Percentiles rank a stretch among this genome's conserved stretches.
These are phyloP conservation scores for Brachionus koreanus DNA, from an alignment of 1,140 invertebrate species.

Conservation along the genomic window DNA sequence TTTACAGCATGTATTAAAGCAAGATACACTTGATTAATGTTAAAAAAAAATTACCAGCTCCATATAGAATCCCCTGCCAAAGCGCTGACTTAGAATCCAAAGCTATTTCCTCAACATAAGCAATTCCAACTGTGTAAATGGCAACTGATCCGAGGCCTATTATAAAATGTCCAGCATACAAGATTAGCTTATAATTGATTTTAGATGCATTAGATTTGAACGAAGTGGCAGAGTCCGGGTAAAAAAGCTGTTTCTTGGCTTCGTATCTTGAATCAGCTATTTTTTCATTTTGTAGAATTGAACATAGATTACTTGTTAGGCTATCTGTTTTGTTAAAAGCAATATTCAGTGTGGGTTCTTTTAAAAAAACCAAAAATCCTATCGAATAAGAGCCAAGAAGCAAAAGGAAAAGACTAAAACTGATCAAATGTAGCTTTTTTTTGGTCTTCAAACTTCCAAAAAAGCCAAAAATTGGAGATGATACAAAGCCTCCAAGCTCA, in stretches of 20 bases:
- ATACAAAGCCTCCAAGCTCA: neutral
- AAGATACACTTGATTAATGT: neutral
- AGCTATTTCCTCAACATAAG: conserved; percentile 30
- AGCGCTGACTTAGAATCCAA: neutral
- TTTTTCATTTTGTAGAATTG: neutral
- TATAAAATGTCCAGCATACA: neutral
- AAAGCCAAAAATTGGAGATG: conserved; percentile 14
- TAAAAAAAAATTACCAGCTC: neutral
- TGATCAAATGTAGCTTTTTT: neutral
- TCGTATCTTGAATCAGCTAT: neutral
- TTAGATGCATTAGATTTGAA: neutral
- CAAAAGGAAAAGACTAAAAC: neutral
- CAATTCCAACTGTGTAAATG: conserved; percentile 19
- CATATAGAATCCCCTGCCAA: conserved; percentile 13
- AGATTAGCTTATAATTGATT: neutral
- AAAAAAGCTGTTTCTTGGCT: neutral
- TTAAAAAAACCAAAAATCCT: neutral
- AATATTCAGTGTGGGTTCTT: neutral
- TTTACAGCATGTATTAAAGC: neutral
- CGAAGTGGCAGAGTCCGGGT: neutral
- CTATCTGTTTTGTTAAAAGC: neutral
- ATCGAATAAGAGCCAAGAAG: neutral
- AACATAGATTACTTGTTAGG: neutral
- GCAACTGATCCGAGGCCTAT: conserved; percentile 12
- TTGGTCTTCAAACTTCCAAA: neutral